Conservation (phyloP, 2,888 invertebrate species). For the Drosophila quinaria region DNA sequence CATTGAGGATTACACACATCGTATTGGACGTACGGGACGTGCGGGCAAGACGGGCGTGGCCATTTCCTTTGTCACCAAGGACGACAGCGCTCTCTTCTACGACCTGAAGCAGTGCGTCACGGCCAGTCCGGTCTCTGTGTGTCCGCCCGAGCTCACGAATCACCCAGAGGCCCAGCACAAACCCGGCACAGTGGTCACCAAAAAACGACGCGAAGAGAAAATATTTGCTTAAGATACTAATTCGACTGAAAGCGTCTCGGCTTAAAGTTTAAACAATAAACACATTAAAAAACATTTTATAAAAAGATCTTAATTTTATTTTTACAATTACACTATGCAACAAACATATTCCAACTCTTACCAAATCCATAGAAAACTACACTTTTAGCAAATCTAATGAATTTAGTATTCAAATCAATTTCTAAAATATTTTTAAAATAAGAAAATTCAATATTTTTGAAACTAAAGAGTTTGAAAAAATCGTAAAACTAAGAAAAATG, state of each 20-base stretch:
- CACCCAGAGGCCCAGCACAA: constrained; percentile 99
- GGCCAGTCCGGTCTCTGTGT: constrained; percentile 96
- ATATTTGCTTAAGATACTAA: constrained; percentile 91
- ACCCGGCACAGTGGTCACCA: constrained; percentile 97
- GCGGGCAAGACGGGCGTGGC: constrained; percentile 99
- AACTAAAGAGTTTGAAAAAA: too few species aligned
- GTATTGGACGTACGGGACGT: constrained; percentile 99
- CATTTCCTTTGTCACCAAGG: constrained; percentile 98
- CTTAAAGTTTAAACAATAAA: constrained; percentile 10
- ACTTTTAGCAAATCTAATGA: too few species aligned
- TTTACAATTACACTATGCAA: not conserved
- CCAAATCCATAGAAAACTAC: not conserved
- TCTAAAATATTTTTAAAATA: too few species aligned
- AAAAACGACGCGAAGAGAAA: constrained; percentile 97
- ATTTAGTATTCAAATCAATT: too few species aligned
- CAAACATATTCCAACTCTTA: not conserved
- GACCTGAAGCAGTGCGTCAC: constrained; percentile 97
- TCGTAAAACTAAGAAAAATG: too few species aligned
- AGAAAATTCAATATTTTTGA: too few species aligned
- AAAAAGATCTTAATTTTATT: not conserved
- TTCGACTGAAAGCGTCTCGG: not conserved
- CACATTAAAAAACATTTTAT: not conserved
- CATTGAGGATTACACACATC: constrained; percentile 99
- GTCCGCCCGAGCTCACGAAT: constrained; percentile 98
- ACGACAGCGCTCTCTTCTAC: constrained; percentile 97